Conservation (phyloP, 2,797 vertebrate species). For the Enteromius thamalakanensis region DNA sequence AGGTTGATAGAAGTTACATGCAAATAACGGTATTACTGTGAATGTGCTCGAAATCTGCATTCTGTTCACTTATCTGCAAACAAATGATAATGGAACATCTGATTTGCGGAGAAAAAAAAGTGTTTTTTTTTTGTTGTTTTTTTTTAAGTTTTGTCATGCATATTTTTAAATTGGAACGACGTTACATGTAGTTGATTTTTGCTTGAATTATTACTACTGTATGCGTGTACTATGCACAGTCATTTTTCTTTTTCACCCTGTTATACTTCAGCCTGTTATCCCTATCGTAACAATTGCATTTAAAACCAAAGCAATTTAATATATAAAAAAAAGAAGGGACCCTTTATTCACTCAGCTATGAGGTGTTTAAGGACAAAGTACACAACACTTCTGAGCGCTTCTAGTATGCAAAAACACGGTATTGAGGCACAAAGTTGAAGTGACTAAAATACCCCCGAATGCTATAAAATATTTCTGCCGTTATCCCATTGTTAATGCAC, state of each 20-base stretch:
- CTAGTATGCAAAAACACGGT: slow-evolving; percentile 77
- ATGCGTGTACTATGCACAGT: slow-evolving; percentile 55
- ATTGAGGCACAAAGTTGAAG: slow-evolving; percentile 82
- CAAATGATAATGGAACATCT: slow-evolving; percentile 14
- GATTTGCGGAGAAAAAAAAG: background rate
- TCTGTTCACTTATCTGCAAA: slow-evolving; percentile 3
- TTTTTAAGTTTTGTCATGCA: slow-evolving; percentile 47
- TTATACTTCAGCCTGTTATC: slow-evolving; percentile 65
- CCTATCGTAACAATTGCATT: slow-evolving; percentile 67
- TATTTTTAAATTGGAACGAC: slow-evolving; percentile 9
- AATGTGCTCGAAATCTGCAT: slow-evolving; percentile 66
- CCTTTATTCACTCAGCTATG: slow-evolving; percentile 78
- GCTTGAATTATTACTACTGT: slow-evolving; percentile 67
- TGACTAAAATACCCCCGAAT: slow-evolving; percentile 85
- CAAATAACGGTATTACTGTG: slow-evolving; percentile 76
- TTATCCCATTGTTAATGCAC: slow-evolving; percentile 74
- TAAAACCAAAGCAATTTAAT: slow-evolving; percentile 58
- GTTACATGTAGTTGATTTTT: slow-evolving; percentile 69
- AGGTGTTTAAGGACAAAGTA: slow-evolving; percentile 72
- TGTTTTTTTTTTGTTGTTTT: background rate
- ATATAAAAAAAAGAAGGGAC: slow-evolving; percentile 77
- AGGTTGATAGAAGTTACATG: slow-evolving; percentile 80
- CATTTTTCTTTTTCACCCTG: slow-evolving; percentile 64
- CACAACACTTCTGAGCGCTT: slow-evolving; percentile 76
- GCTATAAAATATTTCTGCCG: slow-evolving; percentile 83